Base-by-base conservation (phyloP, 1,140 invertebrate species). In the Macrocentrus cingulum region DNA sequence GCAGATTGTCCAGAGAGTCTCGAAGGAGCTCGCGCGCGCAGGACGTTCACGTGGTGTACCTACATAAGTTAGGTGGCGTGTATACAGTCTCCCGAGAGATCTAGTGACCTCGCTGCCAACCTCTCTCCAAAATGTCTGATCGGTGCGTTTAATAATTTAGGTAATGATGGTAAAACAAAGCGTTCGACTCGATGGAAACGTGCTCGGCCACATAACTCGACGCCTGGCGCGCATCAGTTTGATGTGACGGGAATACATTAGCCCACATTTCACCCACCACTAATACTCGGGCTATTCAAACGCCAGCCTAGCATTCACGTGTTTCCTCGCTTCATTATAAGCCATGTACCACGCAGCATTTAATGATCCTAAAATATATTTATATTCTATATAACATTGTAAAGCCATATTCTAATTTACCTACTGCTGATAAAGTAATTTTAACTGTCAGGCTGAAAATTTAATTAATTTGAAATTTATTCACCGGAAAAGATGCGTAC, bases 111-210 rank as follows among this genome's bases (percentile, higher is more conserved):
- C 32, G 3, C n/a, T 4, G 34, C 6, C 9, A 19, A 54, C 16
- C 29, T 6, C n/a, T 37, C n/a, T n/a, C 9, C n/a, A 56, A 5
- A 29, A 29, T 29, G 25, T 3, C 15, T 5, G 3, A 13, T 39
- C 8, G 6, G 15, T 41, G 22, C 29, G 13, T 16, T 45, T 57
- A 54, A 61, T 61, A 57, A 61, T 61, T 49, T 52, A 56, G 54
- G 48, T 61, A 61, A 61, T n/a, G n/a, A n/a, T 61, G 60, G 55
- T 29, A 57, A 61, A 61, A 61, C 60, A 61, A 61, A 61, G 60
- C 48, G 48, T 16, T 48, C 25, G 13, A 25, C 23, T 42, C 18
- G 49, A 2, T n/a, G 13, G 37, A 51, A 44, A 56, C 46, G 53
- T 60, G 58, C 32, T 41, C 42, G 36, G 48, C 23, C 18, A 61